Evolutionary conservation across 2,797 vertebrate genomes (phyloP).

Genomic region (Phyllotis vaccarum): DNA sequence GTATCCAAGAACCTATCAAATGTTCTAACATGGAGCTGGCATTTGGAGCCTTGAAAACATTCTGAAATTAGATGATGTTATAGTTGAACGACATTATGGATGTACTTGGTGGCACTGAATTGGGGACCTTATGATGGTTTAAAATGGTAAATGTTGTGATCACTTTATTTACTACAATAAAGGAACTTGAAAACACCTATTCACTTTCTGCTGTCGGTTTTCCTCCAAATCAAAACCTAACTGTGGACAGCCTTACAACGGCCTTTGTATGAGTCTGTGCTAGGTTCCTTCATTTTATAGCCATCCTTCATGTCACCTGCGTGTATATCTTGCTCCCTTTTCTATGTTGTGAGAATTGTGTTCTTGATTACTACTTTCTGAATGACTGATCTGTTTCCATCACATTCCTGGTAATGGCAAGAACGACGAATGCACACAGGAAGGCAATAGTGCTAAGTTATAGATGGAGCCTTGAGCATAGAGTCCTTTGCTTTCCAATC

Average conservation of each 20-base stretch:
- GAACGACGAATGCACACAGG: neutral
- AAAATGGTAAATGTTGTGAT: neutral
- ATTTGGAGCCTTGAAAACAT: neutral
- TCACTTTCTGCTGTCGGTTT: neutral
- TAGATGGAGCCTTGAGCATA: neutral
- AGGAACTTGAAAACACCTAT: neutral
- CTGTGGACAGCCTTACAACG: neutral
- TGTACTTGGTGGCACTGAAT: neutral
- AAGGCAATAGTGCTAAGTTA: neutral
- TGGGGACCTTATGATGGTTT: neutral
- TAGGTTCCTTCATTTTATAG: neutral
- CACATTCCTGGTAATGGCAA: neutral
- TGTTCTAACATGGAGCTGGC: neutral
- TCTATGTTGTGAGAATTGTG: neutral
- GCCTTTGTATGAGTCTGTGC: neutral
- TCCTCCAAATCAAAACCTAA: neutral
- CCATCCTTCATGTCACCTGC: neutral
- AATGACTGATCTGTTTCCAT: neutral
- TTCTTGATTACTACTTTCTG: conserved; percentile 14
- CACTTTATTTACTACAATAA: neutral
- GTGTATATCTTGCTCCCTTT: neutral
- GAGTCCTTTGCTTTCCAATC: neutral
- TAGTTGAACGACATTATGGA: neutral
- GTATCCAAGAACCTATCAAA: neutral
- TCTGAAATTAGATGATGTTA: neutral